phyloP scores from a whole-genome alignment of 1,140 invertebrate genomes.

The Ectropis grisescens region DNA sequence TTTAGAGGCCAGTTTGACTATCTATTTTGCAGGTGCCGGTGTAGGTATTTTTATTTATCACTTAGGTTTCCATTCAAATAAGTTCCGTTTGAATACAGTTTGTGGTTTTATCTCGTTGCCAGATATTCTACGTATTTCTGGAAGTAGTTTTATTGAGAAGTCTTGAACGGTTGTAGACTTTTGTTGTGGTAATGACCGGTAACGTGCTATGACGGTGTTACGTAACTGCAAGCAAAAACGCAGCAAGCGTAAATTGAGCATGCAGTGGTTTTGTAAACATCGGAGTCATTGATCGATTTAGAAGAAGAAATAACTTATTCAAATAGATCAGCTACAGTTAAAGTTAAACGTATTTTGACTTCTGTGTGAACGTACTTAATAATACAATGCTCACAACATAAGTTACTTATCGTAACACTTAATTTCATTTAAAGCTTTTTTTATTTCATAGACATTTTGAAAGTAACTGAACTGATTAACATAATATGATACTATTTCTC shows the following conservation, averaged over 20 bases:
- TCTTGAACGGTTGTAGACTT: slow-evolving; percentile 3
- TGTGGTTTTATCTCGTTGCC: neutral
- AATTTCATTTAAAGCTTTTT: no score
- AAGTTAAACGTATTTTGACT: neutral
- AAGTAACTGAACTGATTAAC: no score
- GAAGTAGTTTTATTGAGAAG: neutral
- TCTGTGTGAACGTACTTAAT: neutral
- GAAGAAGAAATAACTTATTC: no score
- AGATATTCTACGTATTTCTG: neutral
- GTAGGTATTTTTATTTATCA: no score
- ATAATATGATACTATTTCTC: no score
- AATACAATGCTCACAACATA: neutral
- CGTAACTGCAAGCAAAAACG: slow-evolving; percentile 19
- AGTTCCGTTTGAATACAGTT: neutral
- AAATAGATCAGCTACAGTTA: neutral
- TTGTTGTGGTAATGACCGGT: slow-evolving; percentile 20
- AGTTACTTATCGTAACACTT: neutral
- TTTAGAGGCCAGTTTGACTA: no score
- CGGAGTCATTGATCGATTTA: neutral
- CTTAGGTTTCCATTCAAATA: no score
- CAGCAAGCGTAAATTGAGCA: neutral
- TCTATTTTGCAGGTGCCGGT: no score
- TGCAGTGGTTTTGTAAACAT: neutral
- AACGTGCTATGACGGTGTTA: slow-evolving; percentile 24
- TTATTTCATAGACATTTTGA: no score